Evolutionary conservation across 1,140 invertebrate species (phyloP), one percentile per base, ranked within the genome.

Genomic region (Zeugodacus cucurbitae): DNA sequence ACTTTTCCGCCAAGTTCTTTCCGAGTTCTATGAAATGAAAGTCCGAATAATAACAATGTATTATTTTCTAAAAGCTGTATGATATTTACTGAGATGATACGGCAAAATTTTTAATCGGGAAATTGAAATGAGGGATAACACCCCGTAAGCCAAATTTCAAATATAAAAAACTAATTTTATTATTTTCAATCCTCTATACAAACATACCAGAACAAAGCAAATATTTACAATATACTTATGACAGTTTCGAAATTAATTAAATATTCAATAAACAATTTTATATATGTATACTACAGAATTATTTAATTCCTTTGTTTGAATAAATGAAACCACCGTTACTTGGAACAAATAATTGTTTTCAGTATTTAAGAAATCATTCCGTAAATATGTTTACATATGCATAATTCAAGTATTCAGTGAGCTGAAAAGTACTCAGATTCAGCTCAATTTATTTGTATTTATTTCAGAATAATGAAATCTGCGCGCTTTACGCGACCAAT

Each of bases 191-290:
- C 48, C 48, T 54, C 3, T 87, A 87, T 64, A 59, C 32, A 87
- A 48, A 87, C 74, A 82, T 48, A 82, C 74, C n/a, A 37, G 86
- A 59, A 59, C 58, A 57, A 59, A 87, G 41, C 67, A 70, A 70
- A 34, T 87, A 87, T 87, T 58, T 87, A 59, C 11, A 86, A 67
- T 74, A 74, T 87, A 87, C 86, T 88, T 88, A 88, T 74, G 41
- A 17, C 37, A 48, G 41, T 87, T 87, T 44, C 57, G 87, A 87
- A 78, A 20, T 78, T 26, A 87, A 67, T 29, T 41, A 87, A 88
- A 88, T 32, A 87, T 87, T 26, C 58, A 88, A 78, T 58, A 87
- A 59, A 29, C 11, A 54, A 54, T 54, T 74, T 37, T 26, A 41
- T 74, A 32, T 41, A 74, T 74, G 34, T 37, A 74, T 74, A 74